These are phyloP conservation scores for Cathartes aura DNA, from an alignment of 2,113 vertebrate genomes.

Conservation along the genomic window DNA sequence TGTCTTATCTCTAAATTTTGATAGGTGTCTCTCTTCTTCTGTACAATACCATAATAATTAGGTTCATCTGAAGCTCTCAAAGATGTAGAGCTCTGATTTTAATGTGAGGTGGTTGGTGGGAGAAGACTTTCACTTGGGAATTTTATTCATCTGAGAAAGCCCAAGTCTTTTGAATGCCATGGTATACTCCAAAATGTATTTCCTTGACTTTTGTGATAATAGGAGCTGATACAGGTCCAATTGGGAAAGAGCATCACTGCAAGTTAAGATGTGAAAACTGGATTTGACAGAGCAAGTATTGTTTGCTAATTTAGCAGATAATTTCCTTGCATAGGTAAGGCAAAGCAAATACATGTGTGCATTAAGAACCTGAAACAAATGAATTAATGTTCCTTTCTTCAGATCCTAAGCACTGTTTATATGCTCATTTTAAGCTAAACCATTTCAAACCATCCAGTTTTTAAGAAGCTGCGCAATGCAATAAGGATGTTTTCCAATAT, in stretches of 20 bases:
- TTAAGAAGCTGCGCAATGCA: not conserved
- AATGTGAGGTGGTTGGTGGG: not conserved
- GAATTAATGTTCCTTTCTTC: not conserved
- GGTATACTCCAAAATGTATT: not conserved
- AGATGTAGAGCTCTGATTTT: not conserved
- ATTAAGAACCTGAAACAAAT: not conserved
- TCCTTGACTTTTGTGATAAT: not conserved
- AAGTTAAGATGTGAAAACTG: constrained; percentile 6
- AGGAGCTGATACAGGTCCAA: not conserved
- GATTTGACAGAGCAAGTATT: constrained; percentile 15
- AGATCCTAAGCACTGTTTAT: not conserved
- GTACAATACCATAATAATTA: not conserved
- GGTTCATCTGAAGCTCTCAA: not conserved
- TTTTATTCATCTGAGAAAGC: not conserved
- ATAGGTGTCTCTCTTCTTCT: not conserved
- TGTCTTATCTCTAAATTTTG: not conserved
- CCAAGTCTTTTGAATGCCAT: not conserved
- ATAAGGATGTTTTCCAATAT: not conserved
- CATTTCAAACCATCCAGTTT: not conserved
- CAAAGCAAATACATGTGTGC: not conserved
- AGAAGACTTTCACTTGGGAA: not conserved
- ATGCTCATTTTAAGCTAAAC: not conserved
- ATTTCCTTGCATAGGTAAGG: constrained; percentile 7
- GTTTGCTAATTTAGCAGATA: constrained; percentile 25
- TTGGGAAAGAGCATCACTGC: not conserved